Percentiles rank a stretch among this genome's conserved stretches.
Evolutionary conservation across 2,797 vertebrate species (phyloP).

Genomic region (Scleropages formosus): DNA sequence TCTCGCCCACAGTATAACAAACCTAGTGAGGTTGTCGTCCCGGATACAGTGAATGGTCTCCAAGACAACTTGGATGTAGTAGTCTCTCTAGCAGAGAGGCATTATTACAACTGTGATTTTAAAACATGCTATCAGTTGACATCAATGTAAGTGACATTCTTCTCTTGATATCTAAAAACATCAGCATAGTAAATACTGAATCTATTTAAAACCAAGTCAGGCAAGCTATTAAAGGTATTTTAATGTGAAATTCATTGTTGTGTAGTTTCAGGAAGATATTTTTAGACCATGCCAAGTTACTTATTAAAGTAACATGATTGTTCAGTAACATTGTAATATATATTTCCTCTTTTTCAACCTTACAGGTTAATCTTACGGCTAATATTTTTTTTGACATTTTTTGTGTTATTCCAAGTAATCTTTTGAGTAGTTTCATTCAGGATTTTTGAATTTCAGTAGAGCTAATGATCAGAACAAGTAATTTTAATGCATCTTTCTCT

Average conservation of each 20-base stretch:
- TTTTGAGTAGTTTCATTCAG: background rate
- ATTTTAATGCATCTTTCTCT: slow-evolving; percentile 18
- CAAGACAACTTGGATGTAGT: slow-evolving; percentile 96
- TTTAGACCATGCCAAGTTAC: no score
- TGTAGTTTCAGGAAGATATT: no score
- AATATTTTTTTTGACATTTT: background rate
- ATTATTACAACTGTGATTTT: slow-evolving; percentile 99
- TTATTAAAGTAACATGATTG: no score
- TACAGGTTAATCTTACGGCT: background rate
- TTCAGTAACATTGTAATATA: no score
- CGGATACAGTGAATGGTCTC: slow-evolving; percentile 89
- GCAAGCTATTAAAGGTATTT: no score
- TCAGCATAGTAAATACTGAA: background rate
- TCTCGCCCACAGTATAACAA: slow-evolving; percentile 75
- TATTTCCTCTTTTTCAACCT: no score
- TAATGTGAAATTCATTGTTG: no score
- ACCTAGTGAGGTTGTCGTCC: slow-evolving; percentile 89
- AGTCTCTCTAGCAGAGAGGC: slow-evolving; percentile 94
- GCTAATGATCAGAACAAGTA: background rate
- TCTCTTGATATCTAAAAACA: background rate
- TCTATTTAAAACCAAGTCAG: background rate
- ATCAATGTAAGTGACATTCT: slow-evolving; percentile 80
- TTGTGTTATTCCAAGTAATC: background rate
- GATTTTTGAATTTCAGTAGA: background rate
- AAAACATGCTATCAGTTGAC: slow-evolving; percentile 99